Base-by-base conservation (phyloP, 1,140 invertebrate genomes). In the Chrysomallon squamiferum region DNA sequence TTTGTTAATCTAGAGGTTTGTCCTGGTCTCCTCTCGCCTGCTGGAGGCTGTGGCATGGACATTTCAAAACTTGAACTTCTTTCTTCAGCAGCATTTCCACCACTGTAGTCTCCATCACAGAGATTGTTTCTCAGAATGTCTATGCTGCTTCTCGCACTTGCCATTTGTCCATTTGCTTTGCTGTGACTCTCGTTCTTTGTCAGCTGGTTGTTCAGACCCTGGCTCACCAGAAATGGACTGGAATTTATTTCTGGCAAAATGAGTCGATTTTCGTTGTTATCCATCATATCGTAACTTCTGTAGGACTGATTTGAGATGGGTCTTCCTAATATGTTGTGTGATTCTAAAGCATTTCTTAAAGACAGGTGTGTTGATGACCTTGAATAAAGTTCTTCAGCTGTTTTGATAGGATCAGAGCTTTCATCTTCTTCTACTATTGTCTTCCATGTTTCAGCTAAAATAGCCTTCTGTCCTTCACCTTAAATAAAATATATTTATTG, bases 391-490 rank as follows among this genome's bases (percentile, higher is more conserved):
- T 54, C 32, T 9, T 25, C 41, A 45, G 49, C 56, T 11, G 38
- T 20, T 6, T 27, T 43, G 22, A 29, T 35, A 32, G 57, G 54
- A 3, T 67, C 62, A 29, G 61, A 66, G n/a, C 64, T 62, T 25
- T 69, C 30, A 3, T 47, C 35, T 43, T 41, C 33, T 29, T 71
- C 66, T 20, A 43, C 64, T n/a, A 75, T 72, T 15, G 65, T 56
- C 59, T 69, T 72, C 73, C 73, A 75, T 38, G 73, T 72, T 32
- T 75, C 69, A 20, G 73, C 73, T 50, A 41, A 43, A 20, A 75
- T 75, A 4, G 49, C 18, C 18, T 56, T n/a, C 35, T 25, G 29
- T 59, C 59, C 9, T 41, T 50, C 27, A 25, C 49, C 38, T 49
- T 4, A 35, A 62, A 18, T 25, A 62, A 18, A 62, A 30, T 29